Evolutionary conservation across 2,797 vertebrate genomes (phyloP).

Genomic region (Aeoliscus strigatus): DNA sequence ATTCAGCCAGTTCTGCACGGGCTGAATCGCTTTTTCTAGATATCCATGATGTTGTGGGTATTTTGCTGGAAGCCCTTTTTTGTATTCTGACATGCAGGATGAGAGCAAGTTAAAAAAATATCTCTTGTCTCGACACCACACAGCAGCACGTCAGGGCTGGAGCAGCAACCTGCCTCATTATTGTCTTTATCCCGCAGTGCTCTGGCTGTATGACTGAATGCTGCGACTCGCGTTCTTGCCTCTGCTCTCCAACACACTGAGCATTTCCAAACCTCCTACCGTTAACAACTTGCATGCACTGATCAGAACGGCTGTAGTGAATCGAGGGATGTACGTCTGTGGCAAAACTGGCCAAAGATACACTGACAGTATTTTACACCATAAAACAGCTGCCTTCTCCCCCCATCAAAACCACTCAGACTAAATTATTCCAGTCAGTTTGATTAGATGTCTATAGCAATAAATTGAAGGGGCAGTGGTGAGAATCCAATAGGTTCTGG

Average conservation of each 20-base stretch:
- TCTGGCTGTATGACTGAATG: slow-evolving; percentile 52
- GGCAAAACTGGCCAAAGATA: slow-evolving; percentile 17
- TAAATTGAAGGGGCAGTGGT: slow-evolving; percentile 41
- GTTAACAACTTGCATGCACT: slow-evolving; percentile 34
- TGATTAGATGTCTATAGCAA: slow-evolving; percentile 49
- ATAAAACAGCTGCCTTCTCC: slow-evolving; percentile 18
- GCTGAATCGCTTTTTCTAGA: slow-evolving; percentile 36
- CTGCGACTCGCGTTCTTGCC: slow-evolving; percentile 35
- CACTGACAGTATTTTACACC: slow-evolving; percentile 6
- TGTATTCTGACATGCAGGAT: slow-evolving; percentile 39
- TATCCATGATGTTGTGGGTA: slow-evolving; percentile 43
- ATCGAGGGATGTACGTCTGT: slow-evolving; percentile 19
- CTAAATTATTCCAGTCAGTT: slow-evolving; percentile 44
- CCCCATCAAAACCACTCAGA: slow-evolving; percentile 30
- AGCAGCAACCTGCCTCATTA: slow-evolving; percentile 55
- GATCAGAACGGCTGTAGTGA: slow-evolving; percentile 12
- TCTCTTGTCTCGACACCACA: slow-evolving; percentile 58
- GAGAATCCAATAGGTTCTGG: slow-evolving; percentile 28
- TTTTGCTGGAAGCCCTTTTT: slow-evolving; percentile 36
- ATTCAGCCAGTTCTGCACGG: slow-evolving; percentile 33
- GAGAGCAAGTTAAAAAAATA: slow-evolving; percentile 53
- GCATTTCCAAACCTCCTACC: slow-evolving; percentile 28
- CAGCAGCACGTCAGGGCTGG: slow-evolving; percentile 59
- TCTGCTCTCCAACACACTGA: slow-evolving; percentile 35
- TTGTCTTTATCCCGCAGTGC: slow-evolving; percentile 56